Evolutionary conservation across 2,113 vertebrate genomes (phyloP).

Genomic region (Phyllostomus discolor): DNA sequence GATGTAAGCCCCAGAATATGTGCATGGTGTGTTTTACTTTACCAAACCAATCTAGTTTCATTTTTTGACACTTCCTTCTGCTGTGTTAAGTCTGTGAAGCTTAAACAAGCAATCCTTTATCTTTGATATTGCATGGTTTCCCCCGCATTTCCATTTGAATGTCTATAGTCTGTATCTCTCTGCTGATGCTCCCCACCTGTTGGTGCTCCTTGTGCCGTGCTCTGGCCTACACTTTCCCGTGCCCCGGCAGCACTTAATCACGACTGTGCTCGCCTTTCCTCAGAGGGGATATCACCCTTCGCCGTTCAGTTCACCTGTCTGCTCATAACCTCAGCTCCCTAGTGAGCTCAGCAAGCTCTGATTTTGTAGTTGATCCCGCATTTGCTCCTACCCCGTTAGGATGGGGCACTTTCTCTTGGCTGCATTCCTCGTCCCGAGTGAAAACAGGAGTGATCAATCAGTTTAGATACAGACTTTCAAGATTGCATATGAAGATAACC

Average conservation of each 20-base stretch:
- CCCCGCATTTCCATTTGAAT: not conserved
- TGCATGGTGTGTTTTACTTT: not conserved
- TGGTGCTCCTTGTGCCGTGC: not conserved
- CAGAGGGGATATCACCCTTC: not conserved
- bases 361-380: not conserved
- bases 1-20: not conserved
- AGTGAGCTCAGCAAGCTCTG: not conserved
- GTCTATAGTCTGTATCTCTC: not conserved
- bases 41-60: not conserved
- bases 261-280: not conserved
- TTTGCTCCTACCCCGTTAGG: not conserved
- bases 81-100: not conserved
- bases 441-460: not conserved
- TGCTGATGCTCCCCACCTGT: not conserved
- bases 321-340: not conserved
- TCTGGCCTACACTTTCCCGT: no score
- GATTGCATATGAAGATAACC: not conserved
- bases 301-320: not conserved
- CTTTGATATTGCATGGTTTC: not conserved
- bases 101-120: not conserved
- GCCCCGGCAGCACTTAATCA: not conserved
- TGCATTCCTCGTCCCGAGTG: not conserved
- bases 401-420: not conserved
- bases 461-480: conserved; percentile 24
- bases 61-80: not conserved